phyloP scores from a whole-genome alignment of 2,888 invertebrate genomes.

The Acronicta psi region DNA sequence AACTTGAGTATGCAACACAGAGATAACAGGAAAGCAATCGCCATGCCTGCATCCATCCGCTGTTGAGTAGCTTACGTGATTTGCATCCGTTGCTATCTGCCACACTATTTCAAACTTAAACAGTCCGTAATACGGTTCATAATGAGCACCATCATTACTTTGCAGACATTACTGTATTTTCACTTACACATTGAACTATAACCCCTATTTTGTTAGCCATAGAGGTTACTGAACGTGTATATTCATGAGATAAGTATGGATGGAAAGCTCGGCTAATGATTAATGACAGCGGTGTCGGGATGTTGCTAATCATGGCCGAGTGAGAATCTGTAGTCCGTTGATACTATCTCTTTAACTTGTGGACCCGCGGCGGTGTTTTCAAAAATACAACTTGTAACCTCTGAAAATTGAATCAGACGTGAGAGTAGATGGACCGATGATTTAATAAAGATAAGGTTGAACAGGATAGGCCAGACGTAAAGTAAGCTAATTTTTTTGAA shows the following conservation, averaged over 20 bases:
- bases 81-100: constrained; percentile 41
- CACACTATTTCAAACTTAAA: constrained; percentile 55
- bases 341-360: constrained; percentile 55
- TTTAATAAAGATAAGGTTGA: constrained; percentile 11
- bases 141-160: constrained; percentile 33
- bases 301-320: constrained; percentile 70
- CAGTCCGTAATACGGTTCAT: constrained; percentile 49
- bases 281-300: constrained; percentile 67
- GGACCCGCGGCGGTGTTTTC: constrained; percentile 37
- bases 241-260: constrained; percentile 43
- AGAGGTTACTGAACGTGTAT: constrained; percentile 37
- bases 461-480: not conserved
- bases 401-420: constrained; percentile 12
- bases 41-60: constrained; percentile 71
- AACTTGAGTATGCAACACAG: constrained; percentile 62
- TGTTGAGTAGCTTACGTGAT: constrained; percentile 54
- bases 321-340: constrained; percentile 59
- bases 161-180: constrained; percentile 35
- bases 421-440: constrained; percentile 29
- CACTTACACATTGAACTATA: constrained; percentile 50
- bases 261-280: constrained; percentile 69
- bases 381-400: constrained; percentile 32
- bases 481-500: too few species aligned
- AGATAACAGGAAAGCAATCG: constrained; percentile 75
- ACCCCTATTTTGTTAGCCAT: constrained; percentile 42